phyloP scores from a whole-genome alignment of 2,797 vertebrate species.

The Octomys mimax region DNA sequence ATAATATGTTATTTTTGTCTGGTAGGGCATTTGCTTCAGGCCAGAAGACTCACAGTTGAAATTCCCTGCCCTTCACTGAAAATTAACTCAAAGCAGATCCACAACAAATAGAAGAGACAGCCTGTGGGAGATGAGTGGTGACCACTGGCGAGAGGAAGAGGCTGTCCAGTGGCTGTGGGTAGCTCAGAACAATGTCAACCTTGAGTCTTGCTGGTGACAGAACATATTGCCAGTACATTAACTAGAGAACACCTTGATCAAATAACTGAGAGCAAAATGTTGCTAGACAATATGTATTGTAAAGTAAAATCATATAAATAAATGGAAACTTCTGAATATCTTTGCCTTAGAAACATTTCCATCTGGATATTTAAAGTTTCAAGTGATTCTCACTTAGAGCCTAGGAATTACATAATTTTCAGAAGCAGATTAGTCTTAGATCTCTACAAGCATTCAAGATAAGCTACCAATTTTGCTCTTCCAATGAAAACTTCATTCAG shows the following conservation, averaged over 20 bases:
- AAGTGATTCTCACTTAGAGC: neutral
- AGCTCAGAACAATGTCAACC: neutral
- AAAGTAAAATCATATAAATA: neutral
- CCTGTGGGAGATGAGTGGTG: neutral
- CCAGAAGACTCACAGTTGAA: constrained; percentile 38
- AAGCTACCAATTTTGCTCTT: neutral
- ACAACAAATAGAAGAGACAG: neutral
- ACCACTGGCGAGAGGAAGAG: neutral
- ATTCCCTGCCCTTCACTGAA: constrained; percentile 27
- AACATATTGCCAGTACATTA: neutral
- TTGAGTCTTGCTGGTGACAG: neutral
- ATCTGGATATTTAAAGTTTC: neutral
- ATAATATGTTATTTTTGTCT: constrained; percentile 49
- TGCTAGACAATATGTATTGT: neutral
- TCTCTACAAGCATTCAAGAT: neutral
- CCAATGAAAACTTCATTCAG: neutral
- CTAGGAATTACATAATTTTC: constrained; percentile 10
- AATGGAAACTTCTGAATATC: neutral
- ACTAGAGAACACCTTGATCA: neutral
- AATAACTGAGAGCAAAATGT: neutral
- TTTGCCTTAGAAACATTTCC: neutral
- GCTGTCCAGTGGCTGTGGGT: neutral
- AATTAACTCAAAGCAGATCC: constrained; percentile 52
- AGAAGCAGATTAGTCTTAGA: neutral
- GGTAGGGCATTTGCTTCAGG: constrained; percentile 56